phyloP scores from a whole-genome alignment of 1,140 invertebrate species.

The Drosophila lacertosa region DNA sequence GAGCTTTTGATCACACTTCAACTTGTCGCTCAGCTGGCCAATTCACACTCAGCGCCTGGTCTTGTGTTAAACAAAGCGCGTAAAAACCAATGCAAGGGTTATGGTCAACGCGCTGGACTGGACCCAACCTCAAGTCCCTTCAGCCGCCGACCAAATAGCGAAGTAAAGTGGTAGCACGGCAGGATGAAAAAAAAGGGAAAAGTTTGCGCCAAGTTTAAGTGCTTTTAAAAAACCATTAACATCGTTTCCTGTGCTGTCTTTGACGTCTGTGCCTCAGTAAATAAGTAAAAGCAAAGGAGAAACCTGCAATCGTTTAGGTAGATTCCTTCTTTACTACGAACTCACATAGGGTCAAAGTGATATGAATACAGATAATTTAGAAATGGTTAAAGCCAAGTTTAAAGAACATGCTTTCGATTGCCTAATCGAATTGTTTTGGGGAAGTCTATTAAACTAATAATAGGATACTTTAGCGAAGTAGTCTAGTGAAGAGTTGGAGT shows the following conservation, averaged over 20 bases:
- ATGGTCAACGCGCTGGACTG: slow-evolving; percentile 1
- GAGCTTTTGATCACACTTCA: no score
- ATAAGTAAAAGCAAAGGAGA: slow-evolving; percentile 2
- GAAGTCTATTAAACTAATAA: not conserved
- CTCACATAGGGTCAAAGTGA: slow-evolving; percentile 27
- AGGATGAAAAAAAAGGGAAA: slow-evolving; percentile 27
- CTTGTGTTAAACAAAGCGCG: slow-evolving; percentile 65
- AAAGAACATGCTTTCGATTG: not conserved
- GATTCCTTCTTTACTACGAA: slow-evolving; percentile 22
- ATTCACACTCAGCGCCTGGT: not conserved
- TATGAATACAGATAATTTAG: slow-evolving; percentile 57
- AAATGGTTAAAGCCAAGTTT: not conserved
- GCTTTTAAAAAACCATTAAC: slow-evolving; percentile 82
- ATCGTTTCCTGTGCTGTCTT: slow-evolving; percentile 64
- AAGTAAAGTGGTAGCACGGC: slow-evolving; percentile 11
- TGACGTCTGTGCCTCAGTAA: not conserved
- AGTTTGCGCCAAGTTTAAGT: slow-evolving; percentile 75
- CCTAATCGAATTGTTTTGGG: not conserved
- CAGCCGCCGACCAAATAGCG: slow-evolving; percentile 28
- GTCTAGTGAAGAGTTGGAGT: no score
- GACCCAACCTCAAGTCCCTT: slow-evolving; percentile 10
- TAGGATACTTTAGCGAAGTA: no score
- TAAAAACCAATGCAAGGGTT: slow-evolving; percentile 65
- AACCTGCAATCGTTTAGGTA: not conserved
- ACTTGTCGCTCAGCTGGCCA: slow-evolving; percentile 6